Conservation (phyloP, 2,888 invertebrate species). For the Carabus problematicus region DNA sequence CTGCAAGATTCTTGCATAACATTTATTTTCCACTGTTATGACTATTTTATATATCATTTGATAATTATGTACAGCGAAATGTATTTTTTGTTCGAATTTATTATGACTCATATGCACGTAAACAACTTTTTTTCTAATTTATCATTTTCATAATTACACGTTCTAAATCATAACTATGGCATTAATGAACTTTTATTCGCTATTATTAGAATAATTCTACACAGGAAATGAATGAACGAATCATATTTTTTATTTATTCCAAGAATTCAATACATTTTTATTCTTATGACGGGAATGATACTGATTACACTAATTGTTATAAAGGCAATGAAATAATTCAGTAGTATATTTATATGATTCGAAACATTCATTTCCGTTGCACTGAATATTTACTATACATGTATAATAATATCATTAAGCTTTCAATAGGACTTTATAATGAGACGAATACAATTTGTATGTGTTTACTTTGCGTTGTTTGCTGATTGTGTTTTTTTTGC, state of each 20-base stretch:
- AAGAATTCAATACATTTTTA: conserved; percentile 7
- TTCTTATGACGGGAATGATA: neutral
- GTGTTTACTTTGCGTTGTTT: conserved; percentile 51
- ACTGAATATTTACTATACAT: too few relatives aligned
- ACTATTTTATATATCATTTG: too few relatives aligned
- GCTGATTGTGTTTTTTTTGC: conserved; percentile 52
- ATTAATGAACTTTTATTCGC: conserved; percentile 37
- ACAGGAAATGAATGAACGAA: conserved; percentile 24
- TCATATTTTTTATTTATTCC: conserved; percentile 3
- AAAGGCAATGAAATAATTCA: too few relatives aligned
- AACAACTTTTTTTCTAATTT: conserved; percentile 15
- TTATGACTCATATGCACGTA: conserved; percentile 17
- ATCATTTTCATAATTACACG: conserved; percentile 21
- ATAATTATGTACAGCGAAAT: conserved; percentile 5
- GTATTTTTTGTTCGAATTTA: conserved; percentile 8
- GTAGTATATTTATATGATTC: too few relatives aligned
- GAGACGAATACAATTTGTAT: conserved; percentile 20
- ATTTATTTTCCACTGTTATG: too few relatives aligned
- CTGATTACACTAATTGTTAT: neutral
- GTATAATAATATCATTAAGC: too few relatives aligned
- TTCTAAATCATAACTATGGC: conserved; percentile 26
- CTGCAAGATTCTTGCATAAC: too few relatives aligned
- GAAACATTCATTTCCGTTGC: too few relatives aligned
- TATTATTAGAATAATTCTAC: conserved; percentile 20
- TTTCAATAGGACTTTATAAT: too few relatives aligned